These are phyloP conservation scores for Copsychus sechellarum DNA, from an alignment of 2,113 vertebrate species.

Conservation along the genomic window DNA sequence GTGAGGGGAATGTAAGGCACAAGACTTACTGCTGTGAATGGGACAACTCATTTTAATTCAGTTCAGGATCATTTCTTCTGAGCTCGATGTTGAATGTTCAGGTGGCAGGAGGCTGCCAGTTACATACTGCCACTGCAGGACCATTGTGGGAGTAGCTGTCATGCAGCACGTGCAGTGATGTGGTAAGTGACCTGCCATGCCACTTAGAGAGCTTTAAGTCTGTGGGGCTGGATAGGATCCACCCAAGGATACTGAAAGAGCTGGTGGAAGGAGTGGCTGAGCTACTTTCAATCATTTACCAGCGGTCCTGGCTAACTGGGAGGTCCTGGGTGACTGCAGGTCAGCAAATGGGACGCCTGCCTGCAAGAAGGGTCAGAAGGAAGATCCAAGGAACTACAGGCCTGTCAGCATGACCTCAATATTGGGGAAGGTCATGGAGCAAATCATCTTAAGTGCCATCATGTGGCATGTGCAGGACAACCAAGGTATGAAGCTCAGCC, in stretches of 20 bases:
- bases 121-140: background rate
- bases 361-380: background rate
- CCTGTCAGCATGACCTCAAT: background rate
- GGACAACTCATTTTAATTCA: accelerated
- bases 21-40: background rate
- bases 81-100: background rate
- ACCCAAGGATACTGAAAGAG: background rate
- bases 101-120: background rate
- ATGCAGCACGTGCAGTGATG: accelerated
- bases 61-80: background rate
- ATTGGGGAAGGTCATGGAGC: background rate
- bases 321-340: background rate
- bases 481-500: background rate
- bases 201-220: background rate
- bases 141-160: background rate
- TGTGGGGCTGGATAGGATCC: background rate
- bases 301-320: background rate
- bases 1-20: background rate
- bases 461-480: background rate
- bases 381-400: background rate
- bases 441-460: background rate
- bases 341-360: background rate
- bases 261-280: background rate
- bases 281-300: background rate
- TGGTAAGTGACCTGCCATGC: background rate